Evolutionary conservation across 1,140 invertebrate species (phyloP).

Genomic region (Lasioglossum albipes): DNA sequence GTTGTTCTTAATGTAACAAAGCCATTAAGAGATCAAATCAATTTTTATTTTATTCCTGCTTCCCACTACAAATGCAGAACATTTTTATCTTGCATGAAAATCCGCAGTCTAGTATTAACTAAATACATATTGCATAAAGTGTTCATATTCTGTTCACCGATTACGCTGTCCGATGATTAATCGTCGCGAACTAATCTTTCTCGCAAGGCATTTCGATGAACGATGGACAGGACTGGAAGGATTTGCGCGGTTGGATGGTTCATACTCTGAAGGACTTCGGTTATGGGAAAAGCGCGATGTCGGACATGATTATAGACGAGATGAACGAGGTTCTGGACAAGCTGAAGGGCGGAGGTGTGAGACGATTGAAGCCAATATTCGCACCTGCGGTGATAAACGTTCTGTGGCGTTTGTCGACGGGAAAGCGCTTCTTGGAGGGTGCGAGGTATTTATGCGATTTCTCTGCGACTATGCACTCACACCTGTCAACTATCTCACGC

Average conservation of each 20-base stretch:
- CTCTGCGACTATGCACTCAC: too few relatives aligned
- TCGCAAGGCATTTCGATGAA: constrained; percentile 86
- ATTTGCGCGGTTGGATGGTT: constrained; percentile 87
- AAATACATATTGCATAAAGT: too few relatives aligned
- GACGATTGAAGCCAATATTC: constrained; percentile 76
- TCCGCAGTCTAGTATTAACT: too few relatives aligned
- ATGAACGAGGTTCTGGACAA: constrained; percentile 78
- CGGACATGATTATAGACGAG: constrained; percentile 86
- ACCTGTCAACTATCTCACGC: too few relatives aligned
- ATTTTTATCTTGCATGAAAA: too few relatives aligned
- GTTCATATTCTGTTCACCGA: too few relatives aligned
- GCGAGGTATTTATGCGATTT: constrained; percentile 59
- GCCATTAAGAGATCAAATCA: too few relatives aligned
- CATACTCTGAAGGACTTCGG: constrained; percentile 86
- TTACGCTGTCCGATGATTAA: too few relatives aligned
- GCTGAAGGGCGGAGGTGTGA: constrained; percentile 75
- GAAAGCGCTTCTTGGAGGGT: constrained; percentile 79
- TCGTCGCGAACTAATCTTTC: not conserved
- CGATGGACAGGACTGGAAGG: constrained; percentile 87
- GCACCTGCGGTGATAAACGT: constrained; percentile 86
- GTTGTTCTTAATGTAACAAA: too few relatives aligned
- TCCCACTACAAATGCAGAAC: too few relatives aligned
- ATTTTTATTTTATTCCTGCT: too few relatives aligned
- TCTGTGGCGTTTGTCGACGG: constrained; percentile 87
- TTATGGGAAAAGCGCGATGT: constrained; percentile 87